A percentile compares a stretch with the other conserved stretches of the same genome.
These are phyloP conservation scores for Caenorhabditis plicata DNA, from an alignment of 2,888 invertebrate genomes.

Conservation along the genomic window DNA sequence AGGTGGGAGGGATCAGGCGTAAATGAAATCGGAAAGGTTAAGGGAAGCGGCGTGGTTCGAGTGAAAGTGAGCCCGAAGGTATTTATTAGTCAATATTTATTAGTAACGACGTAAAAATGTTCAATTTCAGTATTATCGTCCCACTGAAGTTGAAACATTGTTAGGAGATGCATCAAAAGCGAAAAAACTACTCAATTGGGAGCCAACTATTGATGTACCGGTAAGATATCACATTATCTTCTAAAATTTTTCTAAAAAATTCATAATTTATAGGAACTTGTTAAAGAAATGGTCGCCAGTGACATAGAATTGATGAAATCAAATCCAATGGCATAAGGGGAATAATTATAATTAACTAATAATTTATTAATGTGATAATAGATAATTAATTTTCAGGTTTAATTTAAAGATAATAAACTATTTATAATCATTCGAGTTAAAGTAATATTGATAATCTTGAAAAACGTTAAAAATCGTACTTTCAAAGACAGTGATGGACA, in stretches of 20 bases:
- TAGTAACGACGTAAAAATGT: too few species aligned
- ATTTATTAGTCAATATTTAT: background rate
- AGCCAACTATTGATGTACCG: conserved; percentile 78
- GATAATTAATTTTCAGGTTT: too few species aligned
- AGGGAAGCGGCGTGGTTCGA: conserved; percentile 76
- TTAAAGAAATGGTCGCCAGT: conserved; percentile 89
- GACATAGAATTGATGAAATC: conserved; percentile 87
- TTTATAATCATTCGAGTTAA: too few species aligned
- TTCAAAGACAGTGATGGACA: too few species aligned
- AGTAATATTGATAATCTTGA: too few species aligned
- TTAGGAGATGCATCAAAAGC: conserved; percentile 93
- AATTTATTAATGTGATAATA: too few species aligned
- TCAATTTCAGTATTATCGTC: conserved; percentile 79
- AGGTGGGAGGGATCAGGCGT: conserved; percentile 85
- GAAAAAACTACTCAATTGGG: conserved; percentile 82
- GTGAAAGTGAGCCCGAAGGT: conserved; percentile 80
- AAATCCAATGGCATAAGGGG: conserved; percentile 84
- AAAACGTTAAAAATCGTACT: too few species aligned
- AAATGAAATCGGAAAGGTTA: conserved; percentile 80
- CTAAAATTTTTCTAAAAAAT: background rate
- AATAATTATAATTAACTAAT: too few species aligned
- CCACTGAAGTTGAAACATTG: conserved; percentile 87
- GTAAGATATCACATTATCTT: conserved; percentile 54
- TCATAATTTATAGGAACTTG: conserved; percentile 75
- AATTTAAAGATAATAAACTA: too few species aligned